These are phyloP conservation scores for Hippoglossus stenolepis DNA, from an alignment of 2,113 vertebrate genomes.

Conservation along the genomic window DNA sequence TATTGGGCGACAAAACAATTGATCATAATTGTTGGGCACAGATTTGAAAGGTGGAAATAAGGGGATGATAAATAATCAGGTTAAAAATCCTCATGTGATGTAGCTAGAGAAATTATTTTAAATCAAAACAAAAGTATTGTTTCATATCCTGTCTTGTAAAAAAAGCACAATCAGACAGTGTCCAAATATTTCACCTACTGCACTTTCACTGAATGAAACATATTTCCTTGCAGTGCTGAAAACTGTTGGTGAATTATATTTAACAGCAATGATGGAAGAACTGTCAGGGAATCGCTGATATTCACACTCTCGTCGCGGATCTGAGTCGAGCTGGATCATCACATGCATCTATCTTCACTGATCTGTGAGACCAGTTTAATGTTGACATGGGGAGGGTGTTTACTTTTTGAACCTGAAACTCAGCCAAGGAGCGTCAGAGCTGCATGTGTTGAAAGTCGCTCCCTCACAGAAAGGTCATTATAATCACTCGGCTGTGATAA, in stretches of 20 bases:
- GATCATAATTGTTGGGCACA: neutral
- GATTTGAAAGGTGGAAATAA: neutral
- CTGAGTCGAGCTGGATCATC: neutral
- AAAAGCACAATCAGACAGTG: neutral
- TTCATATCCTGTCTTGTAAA: constrained; percentile 26
- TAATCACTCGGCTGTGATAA: neutral
- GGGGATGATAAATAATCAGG: neutral
- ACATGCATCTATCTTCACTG: neutral
- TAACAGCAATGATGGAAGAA: neutral
- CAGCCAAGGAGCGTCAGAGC: constrained; percentile 6
- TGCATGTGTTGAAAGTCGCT: constrained; percentile 1
- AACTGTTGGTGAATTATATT: neutral
- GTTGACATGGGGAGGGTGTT: constrained; percentile 3
- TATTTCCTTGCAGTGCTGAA: neutral
- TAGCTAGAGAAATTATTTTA: neutral
- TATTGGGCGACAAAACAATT: too few species aligned
- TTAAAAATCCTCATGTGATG: neutral
- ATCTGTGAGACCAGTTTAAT: constrained; percentile 3
- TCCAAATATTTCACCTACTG: neutral
- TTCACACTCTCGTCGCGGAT: neutral
- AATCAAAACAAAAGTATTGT: neutral
- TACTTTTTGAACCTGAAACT: neutral
- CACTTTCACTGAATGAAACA: neutral
- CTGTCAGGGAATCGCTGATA: neutral
- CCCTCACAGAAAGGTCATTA: neutral